Evolutionary conservation across 2,888 invertebrate species (phyloP), one percentile per base, ranked within the genome.

Genomic region (Sarcophaga rosellei): DNA sequence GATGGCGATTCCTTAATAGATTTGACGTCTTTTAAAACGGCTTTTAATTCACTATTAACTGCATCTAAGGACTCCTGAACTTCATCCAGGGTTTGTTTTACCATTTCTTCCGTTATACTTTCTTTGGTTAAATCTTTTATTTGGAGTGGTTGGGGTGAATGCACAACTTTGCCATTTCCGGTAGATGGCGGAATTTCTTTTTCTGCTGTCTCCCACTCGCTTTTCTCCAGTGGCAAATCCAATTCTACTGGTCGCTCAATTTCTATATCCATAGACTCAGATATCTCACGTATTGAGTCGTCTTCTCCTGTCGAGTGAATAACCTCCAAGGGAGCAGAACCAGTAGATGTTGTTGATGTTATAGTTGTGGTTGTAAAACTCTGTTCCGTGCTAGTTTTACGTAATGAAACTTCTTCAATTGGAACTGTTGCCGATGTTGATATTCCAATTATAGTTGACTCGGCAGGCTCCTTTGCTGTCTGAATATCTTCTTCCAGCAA

Each of bases 1-100:
- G 96, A 96, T 4, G 96, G 96, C 0, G 96, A 96, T 88, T 96
- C 95, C 89, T 96, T 96, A 88, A 95, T 95, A 73, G 95, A 95
- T 87, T 95, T 96, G 11, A 95, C 94, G 89, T 93, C 94, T 91
- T 95, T 94, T 87, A 94, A 94, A 3, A 90, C 89, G 90, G 95
- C 95, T 79, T 96, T 95, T 8, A 96, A 94, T 92, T 96, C 96
- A 88, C 94, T 95, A 92, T 95, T 95, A 0, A 95, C 95, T 66
- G 95, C 95, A 93, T 96, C 95, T 84, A 96, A 92, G 23, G 96
- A 95, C 90, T 96, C 95, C 90, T 96, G 95, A 65, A 95, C 95
- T 94, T 96, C 96, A 89, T 95, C 95, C 73, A 96, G 95, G 88
- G 96, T 95, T 91, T 95, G 95, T 12, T 84, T 73, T 82, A 95